Percentiles rank a stretch among this genome's conserved stretches.
phyloP scores from a whole-genome alignment of 2,888 invertebrate genomes.

The Poecilobothrus nobilitatus region DNA sequence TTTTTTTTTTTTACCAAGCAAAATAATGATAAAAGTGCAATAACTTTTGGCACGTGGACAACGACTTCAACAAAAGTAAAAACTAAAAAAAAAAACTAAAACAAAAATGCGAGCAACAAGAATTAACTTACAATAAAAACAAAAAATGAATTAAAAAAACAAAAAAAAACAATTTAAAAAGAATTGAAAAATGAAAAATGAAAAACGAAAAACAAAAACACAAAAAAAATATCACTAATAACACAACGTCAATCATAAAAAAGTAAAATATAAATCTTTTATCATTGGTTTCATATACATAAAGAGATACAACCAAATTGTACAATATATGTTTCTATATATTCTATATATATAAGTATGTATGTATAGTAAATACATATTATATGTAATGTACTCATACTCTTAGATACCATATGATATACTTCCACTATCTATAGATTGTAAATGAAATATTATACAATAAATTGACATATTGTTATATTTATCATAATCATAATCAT shows the following conservation, averaged over 20 bases:
- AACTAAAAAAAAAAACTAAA: not conserved
- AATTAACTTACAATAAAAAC: not conserved
- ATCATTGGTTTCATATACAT: no score
- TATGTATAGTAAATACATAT: no score
- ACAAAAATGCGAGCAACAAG: not conserved
- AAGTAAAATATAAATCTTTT: not conserved
- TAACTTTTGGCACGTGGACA: conserved; percentile 3
- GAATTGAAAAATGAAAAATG: not conserved
- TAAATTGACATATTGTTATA: no score
- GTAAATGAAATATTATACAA: no score
- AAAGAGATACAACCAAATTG: no score
- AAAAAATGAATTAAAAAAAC: no score
- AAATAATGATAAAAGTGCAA: conserved; percentile 3
- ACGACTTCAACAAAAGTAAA: not conserved
- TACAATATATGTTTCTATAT: no score
- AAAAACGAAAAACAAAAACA: not conserved
- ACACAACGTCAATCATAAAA: not conserved
- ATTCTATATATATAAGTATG: no score
- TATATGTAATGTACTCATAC: no score
- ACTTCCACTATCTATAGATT: no score
- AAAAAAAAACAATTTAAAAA: not conserved
- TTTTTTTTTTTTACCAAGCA: not conserved
- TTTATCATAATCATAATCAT: no score
- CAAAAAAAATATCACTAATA: not conserved
- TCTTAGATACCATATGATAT: no score